phyloP scores from a whole-genome alignment of 2,888 invertebrate genomes.

The Ditylenchus weischeri region DNA sequence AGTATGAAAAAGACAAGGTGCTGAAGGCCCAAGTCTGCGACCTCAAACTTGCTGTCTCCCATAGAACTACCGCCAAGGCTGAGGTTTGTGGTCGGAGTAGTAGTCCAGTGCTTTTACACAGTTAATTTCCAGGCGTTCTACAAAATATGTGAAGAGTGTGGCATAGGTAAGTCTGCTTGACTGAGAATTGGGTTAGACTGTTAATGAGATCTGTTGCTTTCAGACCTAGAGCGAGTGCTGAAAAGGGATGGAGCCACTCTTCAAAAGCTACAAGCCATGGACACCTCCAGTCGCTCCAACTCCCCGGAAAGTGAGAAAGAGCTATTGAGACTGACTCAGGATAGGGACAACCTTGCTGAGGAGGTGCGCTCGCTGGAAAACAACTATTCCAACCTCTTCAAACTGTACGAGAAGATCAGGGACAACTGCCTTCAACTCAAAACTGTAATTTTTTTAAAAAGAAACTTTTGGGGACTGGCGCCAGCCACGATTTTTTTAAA shows the following conservation, averaged over 20 bases:
- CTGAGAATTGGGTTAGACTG: neutral
- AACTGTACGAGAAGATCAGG: slow-evolving; percentile 20
- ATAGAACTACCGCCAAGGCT: slow-evolving; percentile 14
- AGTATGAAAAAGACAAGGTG: slow-evolving; percentile 18
- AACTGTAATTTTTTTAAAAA: slow-evolving; percentile 11
- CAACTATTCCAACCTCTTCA: slow-evolving; percentile 23
- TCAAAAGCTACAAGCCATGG: slow-evolving; percentile 2
- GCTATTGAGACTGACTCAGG: slow-evolving; percentile 13
- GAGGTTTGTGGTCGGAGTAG: neutral
- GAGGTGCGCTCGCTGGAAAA: slow-evolving; percentile 20
- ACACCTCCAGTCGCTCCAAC: neutral
- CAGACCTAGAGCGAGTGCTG: slow-evolving; percentile 11
- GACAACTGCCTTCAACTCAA: slow-evolving; percentile 17
- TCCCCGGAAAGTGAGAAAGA: slow-evolving; percentile 1
- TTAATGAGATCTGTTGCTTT: neutral
- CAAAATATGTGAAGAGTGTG: slow-evolving; percentile 16
- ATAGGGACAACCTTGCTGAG: slow-evolving; percentile 8
- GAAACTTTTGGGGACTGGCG: no score
- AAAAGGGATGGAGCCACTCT: slow-evolving; percentile 8
- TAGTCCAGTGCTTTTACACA: no score
- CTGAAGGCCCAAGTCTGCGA: slow-evolving; percentile 11
- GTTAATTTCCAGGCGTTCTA: neutral
- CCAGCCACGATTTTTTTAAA: no score
- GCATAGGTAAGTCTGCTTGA: slow-evolving; percentile 14
- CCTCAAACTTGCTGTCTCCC: slow-evolving; percentile 12